Percentiles rank a stretch among this genome's conserved stretches.
Evolutionary conservation across 2,888 invertebrate species (phyloP).

Genomic region (Pomacea canaliculata): DNA sequence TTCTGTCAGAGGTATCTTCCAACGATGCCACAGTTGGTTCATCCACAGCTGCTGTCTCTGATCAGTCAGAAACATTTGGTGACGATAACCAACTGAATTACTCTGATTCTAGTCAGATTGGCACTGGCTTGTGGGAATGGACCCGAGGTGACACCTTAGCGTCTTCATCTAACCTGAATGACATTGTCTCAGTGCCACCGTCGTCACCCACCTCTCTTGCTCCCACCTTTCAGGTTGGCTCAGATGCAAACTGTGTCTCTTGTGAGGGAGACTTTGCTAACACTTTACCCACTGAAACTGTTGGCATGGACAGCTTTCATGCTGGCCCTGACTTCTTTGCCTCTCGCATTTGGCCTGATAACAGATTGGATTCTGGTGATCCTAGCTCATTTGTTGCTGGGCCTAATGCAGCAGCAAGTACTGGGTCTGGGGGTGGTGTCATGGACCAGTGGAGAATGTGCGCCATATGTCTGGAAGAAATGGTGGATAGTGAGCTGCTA

Average conservation of each 20-base stretch:
- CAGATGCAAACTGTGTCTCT: background rate
- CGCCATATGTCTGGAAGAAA: conserved; percentile 76
- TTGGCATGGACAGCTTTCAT: conserved; percentile 11
- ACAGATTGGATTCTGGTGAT: background rate
- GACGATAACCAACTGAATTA: background rate
- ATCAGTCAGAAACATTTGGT: background rate
- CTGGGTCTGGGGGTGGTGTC: background rate
- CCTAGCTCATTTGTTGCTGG: background rate
- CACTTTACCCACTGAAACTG: conserved; percentile 1
- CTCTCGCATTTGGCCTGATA: conserved; percentile 8
- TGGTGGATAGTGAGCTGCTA: conserved; percentile 73
- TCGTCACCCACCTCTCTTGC: conserved; percentile 5
- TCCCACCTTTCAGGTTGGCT: background rate
- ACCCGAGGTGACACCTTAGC: conserved; percentile 3
- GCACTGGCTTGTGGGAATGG: conserved; percentile 48
- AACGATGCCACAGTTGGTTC: too few relatives aligned
- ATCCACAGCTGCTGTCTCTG: too few relatives aligned
- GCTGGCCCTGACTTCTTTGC: background rate
- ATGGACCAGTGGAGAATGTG: conserved; percentile 70
- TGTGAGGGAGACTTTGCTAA: conserved; percentile 5
- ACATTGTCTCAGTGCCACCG: background rate
- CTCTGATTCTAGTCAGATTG: conserved; percentile 29
- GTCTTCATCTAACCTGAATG: background rate
- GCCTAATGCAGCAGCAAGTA: background rate
- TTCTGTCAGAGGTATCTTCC: too few relatives aligned